These are phyloP conservation scores for Ridgeia piscesae DNA, from an alignment of 1,140 invertebrate genomes.

Conservation along the genomic window DNA sequence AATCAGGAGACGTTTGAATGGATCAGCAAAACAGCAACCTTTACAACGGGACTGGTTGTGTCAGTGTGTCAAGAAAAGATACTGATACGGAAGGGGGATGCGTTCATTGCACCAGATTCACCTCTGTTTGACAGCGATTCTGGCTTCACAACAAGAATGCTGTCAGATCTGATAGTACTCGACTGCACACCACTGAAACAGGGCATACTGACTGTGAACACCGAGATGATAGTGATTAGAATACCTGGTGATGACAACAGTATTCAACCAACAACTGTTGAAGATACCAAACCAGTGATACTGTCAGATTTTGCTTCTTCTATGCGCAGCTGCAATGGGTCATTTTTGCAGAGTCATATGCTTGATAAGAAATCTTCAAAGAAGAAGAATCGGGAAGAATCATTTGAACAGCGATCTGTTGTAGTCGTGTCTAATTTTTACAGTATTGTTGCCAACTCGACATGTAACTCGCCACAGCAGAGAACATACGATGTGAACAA, in stretches of 20 bases:
- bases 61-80: constrained; percentile 40
- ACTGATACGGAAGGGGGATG: constrained; percentile 42
- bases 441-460: neutral
- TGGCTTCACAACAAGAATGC: neutral
- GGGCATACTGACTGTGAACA: constrained; percentile 38
- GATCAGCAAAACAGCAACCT: constrained; percentile 36
- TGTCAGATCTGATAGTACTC: constrained; percentile 36
- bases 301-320: neutral
- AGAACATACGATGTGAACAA: neutral
- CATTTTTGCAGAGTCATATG: neutral
- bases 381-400: neutral
- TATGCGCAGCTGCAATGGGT: neutral
- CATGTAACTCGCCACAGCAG: neutral
- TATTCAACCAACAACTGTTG: constrained; percentile 19
- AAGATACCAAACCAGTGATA: neutral
- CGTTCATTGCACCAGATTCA: constrained; percentile 40
- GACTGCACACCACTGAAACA: constrained; percentile 45
- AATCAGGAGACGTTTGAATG: constrained; percentile 37
- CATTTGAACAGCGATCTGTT: neutral
- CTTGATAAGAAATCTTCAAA: neutral
- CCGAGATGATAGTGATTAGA: constrained; percentile 41
- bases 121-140: constrained; percentile 33
- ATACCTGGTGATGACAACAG: constrained; percentile 28
- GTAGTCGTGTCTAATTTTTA: neutral
- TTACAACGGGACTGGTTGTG: constrained; percentile 36